phyloP scores from a whole-genome alignment of 23 tunicate species.

The Halocynthia aurantium region DNA sequence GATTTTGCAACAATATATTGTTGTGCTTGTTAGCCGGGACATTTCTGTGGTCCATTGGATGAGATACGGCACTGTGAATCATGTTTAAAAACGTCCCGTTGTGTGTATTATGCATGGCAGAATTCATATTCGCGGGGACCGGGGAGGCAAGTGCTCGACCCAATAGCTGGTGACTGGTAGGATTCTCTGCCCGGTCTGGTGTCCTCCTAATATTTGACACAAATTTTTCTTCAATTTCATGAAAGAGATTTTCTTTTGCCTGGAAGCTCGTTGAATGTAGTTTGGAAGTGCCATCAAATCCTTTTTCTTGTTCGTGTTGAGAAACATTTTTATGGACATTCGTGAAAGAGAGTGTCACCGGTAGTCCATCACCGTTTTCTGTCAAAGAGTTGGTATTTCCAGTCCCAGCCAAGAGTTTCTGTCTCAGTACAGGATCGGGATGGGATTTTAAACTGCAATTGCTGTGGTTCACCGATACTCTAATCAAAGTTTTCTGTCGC shows the following conservation, averaged over 20 bases:
- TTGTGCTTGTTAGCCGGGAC: no score
- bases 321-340: neutral
- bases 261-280: neutral
- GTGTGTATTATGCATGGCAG: no score
- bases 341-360: slow-evolving; percentile 20
- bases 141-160: neutral
- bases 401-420: neutral
- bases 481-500: slow-evolving; percentile 57
- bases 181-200: neutral
- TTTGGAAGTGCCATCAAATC: neutral
- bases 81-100: no score
- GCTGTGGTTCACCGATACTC: slow-evolving; percentile 47
- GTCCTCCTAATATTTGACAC: neutral
- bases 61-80: no score
- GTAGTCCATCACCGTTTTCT: neutral
- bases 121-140: no score
- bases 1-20: no score
- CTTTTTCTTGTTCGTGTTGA: no score
- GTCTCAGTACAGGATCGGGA: neutral
- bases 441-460: neutral
- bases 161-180: neutral
- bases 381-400: neutral
- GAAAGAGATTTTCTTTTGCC: neutral
- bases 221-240: slow-evolving; percentile 5
- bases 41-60: no score